phyloP scores from a whole-genome alignment of 2,888 invertebrate genomes.

The Amphiduros pacificus region DNA sequence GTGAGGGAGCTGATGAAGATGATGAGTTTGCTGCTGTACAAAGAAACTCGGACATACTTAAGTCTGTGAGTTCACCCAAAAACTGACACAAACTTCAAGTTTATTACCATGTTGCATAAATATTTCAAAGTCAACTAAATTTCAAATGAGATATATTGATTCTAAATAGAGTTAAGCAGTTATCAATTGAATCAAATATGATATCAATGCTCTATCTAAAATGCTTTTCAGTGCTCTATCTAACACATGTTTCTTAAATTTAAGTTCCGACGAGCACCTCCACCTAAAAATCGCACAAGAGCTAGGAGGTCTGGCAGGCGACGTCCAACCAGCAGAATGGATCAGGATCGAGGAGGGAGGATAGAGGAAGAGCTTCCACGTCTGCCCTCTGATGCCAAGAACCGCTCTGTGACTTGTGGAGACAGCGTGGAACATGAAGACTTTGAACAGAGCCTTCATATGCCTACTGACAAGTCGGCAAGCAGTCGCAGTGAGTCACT shows the following conservation, averaged over 20 bases:
- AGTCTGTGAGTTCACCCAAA: conserved; percentile 44
- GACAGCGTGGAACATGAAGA: conserved; percentile 6
- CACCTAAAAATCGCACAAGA: conserved; percentile 43
- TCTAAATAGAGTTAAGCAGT: too few species aligned
- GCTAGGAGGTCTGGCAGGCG: conserved; percentile 15
- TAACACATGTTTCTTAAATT: too few species aligned
- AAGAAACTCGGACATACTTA: conserved; percentile 47
- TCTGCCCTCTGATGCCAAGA: conserved; percentile 2
- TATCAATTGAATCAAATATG: too few species aligned
- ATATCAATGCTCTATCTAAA: too few species aligned
- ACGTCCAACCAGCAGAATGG: conserved; percentile 2
- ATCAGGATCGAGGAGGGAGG: too few species aligned
- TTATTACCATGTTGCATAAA: too few species aligned
- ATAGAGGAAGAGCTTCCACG: too few species aligned
- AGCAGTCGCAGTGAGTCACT: conserved; percentile 9
- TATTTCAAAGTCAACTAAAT: too few species aligned
- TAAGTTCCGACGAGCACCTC: conserved; percentile 48
- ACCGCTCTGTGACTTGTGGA: conserved; percentile 3
- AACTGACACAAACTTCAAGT: too few species aligned
- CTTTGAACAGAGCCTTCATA: conserved; percentile 7
- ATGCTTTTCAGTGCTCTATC: too few species aligned
- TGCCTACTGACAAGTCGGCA: conserved; percentile 3
- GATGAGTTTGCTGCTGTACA: conserved; percentile 47
- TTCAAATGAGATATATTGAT: too few species aligned
- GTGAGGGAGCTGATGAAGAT: too few species aligned